A percentile compares a stretch with the other conserved stretches of the same genome.
Conservation (phyloP, 2,888 invertebrate genomes). For the Drosophila imparisetae region DNA sequence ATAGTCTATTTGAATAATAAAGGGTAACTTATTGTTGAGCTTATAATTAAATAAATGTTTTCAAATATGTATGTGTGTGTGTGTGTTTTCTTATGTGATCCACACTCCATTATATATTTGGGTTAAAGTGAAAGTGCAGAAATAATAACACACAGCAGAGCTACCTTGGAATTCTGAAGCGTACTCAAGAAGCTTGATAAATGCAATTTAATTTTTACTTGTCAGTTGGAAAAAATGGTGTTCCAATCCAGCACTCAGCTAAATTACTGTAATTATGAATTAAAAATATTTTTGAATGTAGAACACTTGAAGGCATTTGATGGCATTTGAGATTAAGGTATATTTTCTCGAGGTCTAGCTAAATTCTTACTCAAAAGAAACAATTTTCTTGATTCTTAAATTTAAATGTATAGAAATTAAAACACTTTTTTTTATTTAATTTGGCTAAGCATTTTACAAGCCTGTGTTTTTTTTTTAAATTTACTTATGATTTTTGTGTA, state of each 20-base stretch:
- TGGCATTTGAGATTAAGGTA: not conserved
- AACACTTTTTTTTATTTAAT: not conserved
- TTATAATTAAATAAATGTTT: conserved; percentile 12
- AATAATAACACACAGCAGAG: conserved; percentile 10
- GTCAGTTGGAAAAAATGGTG: not conserved
- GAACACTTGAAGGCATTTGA: not conserved
- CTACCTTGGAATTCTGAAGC: conserved; percentile 5
- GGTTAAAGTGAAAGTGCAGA: conserved; percentile 78
- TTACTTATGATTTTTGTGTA: not conserved
- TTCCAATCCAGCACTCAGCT: conserved; percentile 4
- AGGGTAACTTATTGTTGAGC: conserved; percentile 14
- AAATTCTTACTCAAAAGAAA: not conserved
- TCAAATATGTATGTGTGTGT: conserved; percentile 4
- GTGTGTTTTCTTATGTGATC: conserved; percentile 7
- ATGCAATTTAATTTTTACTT: conserved; percentile 6
- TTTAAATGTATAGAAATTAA: not conserved
- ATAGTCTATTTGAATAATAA: not conserved
- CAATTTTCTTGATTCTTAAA: not conserved
- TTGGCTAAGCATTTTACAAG: not conserved
- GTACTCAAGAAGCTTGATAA: conserved; percentile 5
- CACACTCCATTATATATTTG: conserved; percentile 45
- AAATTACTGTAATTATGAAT: conserved; percentile 7
- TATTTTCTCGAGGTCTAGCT: not conserved
- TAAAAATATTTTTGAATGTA: conserved; percentile 1
- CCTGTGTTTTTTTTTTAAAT: not conserved